phyloP scores from a whole-genome alignment of 2,888 invertebrate genomes.

The Drosophila diplacantha region DNA sequence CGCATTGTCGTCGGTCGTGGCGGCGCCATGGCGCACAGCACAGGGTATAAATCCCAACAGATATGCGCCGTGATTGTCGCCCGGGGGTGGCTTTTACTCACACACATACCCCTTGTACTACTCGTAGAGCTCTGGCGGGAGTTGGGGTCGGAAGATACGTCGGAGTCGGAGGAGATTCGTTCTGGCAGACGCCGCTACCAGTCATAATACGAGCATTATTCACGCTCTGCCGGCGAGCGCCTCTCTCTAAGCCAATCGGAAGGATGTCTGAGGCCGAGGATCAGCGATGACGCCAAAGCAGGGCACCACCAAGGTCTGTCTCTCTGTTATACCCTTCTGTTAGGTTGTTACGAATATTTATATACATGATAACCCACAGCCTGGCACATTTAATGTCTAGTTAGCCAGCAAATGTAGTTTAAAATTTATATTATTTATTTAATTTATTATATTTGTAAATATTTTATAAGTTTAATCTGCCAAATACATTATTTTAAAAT shows the following conservation, averaged over 20 bases:
- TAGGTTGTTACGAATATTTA: neutral
- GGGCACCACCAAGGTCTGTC: constrained; percentile 36
- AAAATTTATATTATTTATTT: no score
- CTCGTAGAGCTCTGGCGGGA: neutral
- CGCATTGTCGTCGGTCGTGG: constrained; percentile 74
- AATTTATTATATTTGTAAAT: no score
- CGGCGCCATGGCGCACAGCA: constrained; percentile 71
- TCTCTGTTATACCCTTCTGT: constrained; percentile 11
- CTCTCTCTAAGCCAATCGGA: constrained; percentile 68
- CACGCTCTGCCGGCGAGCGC: constrained; percentile 50
- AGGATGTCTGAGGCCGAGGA: constrained; percentile 57
- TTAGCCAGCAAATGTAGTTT: no score
- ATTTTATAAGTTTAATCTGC: no score
- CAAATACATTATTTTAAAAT: no score
- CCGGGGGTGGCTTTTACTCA: constrained; percentile 70
- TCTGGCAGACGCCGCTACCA: constrained; percentile 37
- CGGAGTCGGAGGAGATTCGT: constrained; percentile 29
- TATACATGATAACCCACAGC: neutral
- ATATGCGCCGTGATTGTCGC: constrained; percentile 67
- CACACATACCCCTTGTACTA: constrained; percentile 24
- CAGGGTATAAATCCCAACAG: constrained; percentile 61
- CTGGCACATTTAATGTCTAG: no score
- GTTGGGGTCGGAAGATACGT: neutral
- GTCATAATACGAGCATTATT: constrained; percentile 66
- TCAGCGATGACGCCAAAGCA: constrained; percentile 44